A percentile compares a stretch with the other conserved stretches of the same genome.
phyloP scores from a whole-genome alignment of 2,113 vertebrate species.

The Hemiprocne comata region DNA sequence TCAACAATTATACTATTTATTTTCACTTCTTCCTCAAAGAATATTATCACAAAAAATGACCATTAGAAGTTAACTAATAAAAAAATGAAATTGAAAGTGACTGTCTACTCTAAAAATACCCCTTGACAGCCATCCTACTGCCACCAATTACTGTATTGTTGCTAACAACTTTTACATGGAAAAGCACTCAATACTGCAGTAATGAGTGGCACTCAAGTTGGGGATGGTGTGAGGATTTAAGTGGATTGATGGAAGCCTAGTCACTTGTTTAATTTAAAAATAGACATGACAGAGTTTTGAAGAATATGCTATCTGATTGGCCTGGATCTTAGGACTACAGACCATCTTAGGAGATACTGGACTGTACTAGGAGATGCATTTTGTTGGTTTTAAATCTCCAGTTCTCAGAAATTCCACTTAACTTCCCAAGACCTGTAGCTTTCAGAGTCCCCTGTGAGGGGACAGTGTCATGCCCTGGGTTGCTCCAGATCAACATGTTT shows the following conservation, averaged over 20 bases:
- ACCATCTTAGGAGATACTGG: not conserved
- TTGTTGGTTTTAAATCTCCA: not conserved
- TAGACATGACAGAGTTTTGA: slow-evolving; percentile 13
- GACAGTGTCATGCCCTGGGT: not conserved
- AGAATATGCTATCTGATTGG: not conserved
- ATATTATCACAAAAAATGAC: not conserved
- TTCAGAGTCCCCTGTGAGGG: not conserved
- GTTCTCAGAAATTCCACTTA: not conserved
- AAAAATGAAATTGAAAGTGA: not conserved
- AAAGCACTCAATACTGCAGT: not conserved
- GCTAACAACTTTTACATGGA: not conserved
- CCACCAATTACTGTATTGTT: not conserved
- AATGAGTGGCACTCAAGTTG: not conserved
- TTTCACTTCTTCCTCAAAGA: not conserved
- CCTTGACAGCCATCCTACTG: not conserved
- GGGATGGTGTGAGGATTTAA: not conserved
- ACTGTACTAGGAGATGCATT: not conserved
- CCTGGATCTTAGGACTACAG: not conserved
- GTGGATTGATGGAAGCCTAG: not conserved
- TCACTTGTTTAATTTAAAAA: slow-evolving; percentile 6
- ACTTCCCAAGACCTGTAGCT: not conserved
- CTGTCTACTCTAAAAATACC: not conserved
- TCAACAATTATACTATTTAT: not conserved
- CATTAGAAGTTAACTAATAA: not conserved
- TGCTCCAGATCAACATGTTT: not conserved